A percentile compares a stretch with the other conserved stretches of the same genome.
Evolutionary conservation across 64 coral and sea anemone species (phyloP).

Genomic region (Hydrozoanthus tunicans): DNA sequence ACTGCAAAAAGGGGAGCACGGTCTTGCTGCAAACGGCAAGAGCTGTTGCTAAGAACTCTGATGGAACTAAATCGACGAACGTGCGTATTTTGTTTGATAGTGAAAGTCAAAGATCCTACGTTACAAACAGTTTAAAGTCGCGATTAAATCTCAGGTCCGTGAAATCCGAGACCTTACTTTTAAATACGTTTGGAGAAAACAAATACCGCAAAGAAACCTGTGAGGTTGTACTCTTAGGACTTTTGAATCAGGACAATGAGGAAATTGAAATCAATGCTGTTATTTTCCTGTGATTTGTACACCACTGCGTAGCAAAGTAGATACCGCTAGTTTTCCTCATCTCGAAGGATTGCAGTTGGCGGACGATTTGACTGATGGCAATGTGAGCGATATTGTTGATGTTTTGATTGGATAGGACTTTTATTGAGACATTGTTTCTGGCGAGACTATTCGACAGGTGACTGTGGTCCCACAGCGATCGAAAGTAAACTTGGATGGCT

Average conservation of each 20-base stretch:
- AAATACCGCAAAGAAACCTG: conserved; percentile 46
- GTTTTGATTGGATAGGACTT: conserved; percentile 43
- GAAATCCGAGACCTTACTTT: conserved; percentile 43
- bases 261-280: conserved; percentile 44
- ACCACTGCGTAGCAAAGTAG: conserved; percentile 30
- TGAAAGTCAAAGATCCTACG: conserved; percentile 68
- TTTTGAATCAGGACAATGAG: conserved; percentile 27
- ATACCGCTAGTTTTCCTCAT: conserved; percentile 29
- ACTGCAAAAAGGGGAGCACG: background rate
- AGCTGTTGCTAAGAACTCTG: conserved; percentile 30
- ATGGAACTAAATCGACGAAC: conserved; percentile 17
- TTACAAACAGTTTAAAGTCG: conserved; percentile 48
- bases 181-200: conserved; percentile 70
- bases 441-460: conserved; percentile 10
- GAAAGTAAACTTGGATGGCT: conserved; percentile 56
- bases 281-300: conserved; percentile 60
- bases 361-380: conserved; percentile 31
- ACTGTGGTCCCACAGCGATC: conserved; percentile 13
- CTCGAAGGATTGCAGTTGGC: conserved; percentile 39
- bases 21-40: conserved; percentile 62
- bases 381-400: conserved; percentile 20
- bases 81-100: conserved; percentile 62
- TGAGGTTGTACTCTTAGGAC: conserved; percentile 29
- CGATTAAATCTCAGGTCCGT: conserved; percentile 35
- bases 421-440: conserved; percentile 55